phyloP scores from a whole-genome alignment of 2,797 vertebrate genomes.

The Bovichtus variegatus region DNA sequence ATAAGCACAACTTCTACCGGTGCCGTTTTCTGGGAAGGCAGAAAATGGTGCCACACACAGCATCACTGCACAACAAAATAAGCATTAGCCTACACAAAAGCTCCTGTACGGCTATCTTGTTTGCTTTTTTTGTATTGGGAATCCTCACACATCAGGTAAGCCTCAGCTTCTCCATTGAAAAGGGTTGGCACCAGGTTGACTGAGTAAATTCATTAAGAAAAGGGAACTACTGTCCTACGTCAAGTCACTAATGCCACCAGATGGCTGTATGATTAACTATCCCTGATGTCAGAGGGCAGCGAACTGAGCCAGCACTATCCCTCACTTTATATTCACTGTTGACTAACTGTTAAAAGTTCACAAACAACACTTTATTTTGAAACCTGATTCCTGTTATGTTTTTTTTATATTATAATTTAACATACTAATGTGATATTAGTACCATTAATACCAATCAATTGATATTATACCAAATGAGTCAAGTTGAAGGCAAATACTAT shows the following conservation, averaged over 20 bases:
- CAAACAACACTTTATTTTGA: neutral
- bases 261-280: slow-evolving; percentile 74
- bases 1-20: slow-evolving; percentile 10
- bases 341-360: slow-evolving; percentile 14
- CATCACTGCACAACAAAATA: neutral
- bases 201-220: slow-evolving; percentile 66
- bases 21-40: neutral
- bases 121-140: slow-evolving; percentile 30
- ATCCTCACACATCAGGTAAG: slow-evolving; percentile 49
- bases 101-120: neutral
- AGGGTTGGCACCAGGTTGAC: slow-evolving; percentile 34
- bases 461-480: neutral
- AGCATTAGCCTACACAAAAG: neutral
- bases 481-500: neutral
- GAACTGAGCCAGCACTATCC: slow-evolving; percentile 18
- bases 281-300: slow-evolving; percentile 43
- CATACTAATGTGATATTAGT: no score
- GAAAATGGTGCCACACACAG: neutral
- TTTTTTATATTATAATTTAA: neutral
- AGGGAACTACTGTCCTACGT: slow-evolving; percentile 77
- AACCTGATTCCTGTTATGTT: neutral
- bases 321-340: slow-evolving; percentile 44
- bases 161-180: slow-evolving; percentile 51
- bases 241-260: slow-evolving; percentile 71
- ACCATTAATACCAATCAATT: no score